These are phyloP conservation scores for Sinocyclocheilus maitianheensis DNA, from an alignment of 2,113 vertebrate species.

Conservation along the genomic window DNA sequence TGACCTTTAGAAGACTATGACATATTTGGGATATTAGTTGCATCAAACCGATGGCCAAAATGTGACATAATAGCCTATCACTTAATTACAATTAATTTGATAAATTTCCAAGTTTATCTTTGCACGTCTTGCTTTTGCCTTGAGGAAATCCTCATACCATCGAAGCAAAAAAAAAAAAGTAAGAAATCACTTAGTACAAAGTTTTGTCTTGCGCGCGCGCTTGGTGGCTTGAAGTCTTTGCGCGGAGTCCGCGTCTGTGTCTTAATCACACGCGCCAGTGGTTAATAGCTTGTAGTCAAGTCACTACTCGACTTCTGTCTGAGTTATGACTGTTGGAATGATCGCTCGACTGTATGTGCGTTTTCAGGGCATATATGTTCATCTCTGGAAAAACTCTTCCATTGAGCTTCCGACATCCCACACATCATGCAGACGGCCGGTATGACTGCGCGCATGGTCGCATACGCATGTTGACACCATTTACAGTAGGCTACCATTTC, in stretches of 20 bases:
- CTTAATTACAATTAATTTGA: background rate
- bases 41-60: background rate
- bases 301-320: background rate
- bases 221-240: background rate
- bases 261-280: background rate
- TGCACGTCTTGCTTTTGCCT: background rate
- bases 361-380: constrained; percentile 26
- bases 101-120: background rate
- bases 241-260: background rate
- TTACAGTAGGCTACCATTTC: background rate
- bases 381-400: constrained; percentile 32
- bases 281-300: constrained; percentile 15
- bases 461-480: background rate
- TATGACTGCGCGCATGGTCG: constrained; percentile 15
- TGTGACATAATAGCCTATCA: too few relatives aligned
- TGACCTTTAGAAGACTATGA: background rate
- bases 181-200: background rate
- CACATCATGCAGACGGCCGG: background rate
- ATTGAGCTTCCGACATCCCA: constrained; percentile 16
- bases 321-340: constrained; percentile 35
- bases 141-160: background rate
- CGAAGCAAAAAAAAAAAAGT: background rate
- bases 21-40: background rate
- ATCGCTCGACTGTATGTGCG: background rate
- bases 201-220: background rate